Evolutionary conservation across 2,797 vertebrate genomes (phyloP).

Genomic region (Protonibea diacanthus): DNA sequence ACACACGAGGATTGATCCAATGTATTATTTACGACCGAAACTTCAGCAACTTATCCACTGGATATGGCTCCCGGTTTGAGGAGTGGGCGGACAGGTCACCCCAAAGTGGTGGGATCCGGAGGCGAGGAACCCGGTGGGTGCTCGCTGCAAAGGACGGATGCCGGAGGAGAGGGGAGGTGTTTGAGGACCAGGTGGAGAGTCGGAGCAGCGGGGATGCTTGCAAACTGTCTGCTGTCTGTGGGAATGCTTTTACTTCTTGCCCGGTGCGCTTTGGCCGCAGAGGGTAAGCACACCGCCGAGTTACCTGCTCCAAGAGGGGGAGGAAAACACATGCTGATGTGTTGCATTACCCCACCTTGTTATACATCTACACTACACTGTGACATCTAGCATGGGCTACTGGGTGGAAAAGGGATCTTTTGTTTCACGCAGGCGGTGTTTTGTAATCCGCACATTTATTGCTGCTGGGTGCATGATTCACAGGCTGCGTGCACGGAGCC

Average conservation of each 20-base stretch:
- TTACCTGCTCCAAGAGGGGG: neutral
- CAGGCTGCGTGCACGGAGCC: conserved; percentile 34
- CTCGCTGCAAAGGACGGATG: conserved; percentile 59
- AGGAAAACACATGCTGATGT: conserved; percentile 24
- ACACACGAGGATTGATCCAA: conserved; percentile 79
- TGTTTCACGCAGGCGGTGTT: conserved; percentile 48
- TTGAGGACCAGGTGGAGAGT: conserved; percentile 64
- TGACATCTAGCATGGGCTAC: no score
- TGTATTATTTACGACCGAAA: conserved; percentile 85
- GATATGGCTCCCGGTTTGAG: conserved; percentile 87
- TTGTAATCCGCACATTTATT: conserved; percentile 47
- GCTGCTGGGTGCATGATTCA: conserved; percentile 54
- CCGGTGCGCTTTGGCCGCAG: conserved; percentile 79
- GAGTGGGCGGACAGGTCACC: conserved; percentile 74
- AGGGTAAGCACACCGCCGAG: conserved; percentile 79
- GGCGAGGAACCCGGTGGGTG: conserved; percentile 66
- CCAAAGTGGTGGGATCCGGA: conserved; percentile 59
- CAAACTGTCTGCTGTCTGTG: conserved; percentile 74
- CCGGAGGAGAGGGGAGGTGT: conserved; percentile 69
- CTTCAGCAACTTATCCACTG: conserved; percentile 81
- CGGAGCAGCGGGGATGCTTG: conserved; percentile 74
- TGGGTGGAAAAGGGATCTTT: conserved; percentile 38
- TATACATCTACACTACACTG: conserved; percentile 2
- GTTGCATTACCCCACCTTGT: conserved; percentile 38
- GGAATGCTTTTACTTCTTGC: conserved; percentile 79